Evolutionary conservation across 2,113 vertebrate species (phyloP).

Genomic region (Sarotherodon lohbergeri): DNA sequence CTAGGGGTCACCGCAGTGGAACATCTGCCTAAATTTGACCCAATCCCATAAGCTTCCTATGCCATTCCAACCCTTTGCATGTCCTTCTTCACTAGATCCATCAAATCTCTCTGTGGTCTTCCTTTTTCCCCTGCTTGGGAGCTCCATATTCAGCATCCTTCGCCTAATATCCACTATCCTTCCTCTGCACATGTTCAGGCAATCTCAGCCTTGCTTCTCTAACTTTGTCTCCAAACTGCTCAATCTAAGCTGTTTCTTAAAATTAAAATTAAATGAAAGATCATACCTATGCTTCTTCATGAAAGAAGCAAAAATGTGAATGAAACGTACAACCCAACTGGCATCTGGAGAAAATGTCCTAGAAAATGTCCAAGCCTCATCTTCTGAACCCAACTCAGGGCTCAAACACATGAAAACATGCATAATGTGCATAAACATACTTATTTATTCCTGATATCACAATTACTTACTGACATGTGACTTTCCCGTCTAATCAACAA

Average conservation of each 20-base stretch:
- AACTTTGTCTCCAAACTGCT: background rate
- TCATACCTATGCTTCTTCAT: background rate
- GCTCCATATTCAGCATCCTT: background rate
- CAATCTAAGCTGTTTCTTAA: background rate
- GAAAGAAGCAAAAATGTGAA: background rate
- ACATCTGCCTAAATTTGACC: background rate
- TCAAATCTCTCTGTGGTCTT: background rate
- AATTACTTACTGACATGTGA: background rate
- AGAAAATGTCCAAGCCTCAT: background rate
- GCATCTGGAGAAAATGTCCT: background rate
- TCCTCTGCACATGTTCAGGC: background rate
- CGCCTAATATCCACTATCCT: background rate
- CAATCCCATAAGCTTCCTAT: background rate
- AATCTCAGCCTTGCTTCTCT: background rate
- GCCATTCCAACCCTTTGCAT: background rate
- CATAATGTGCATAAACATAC: background rate
- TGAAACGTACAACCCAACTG: background rate
- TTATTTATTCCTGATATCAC: background rate
- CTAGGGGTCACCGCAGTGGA: background rate
- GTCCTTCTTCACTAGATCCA: background rate
- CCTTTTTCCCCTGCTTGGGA: background rate
- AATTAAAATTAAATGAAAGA: background rate
- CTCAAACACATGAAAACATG: background rate
- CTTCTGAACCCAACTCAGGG: background rate
- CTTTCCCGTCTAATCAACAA: background rate